Evolutionary conservation across 2,888 invertebrate species (phyloP), one percentile per base, ranked within the genome.

Genomic region (Onchidella celtica): DNA sequence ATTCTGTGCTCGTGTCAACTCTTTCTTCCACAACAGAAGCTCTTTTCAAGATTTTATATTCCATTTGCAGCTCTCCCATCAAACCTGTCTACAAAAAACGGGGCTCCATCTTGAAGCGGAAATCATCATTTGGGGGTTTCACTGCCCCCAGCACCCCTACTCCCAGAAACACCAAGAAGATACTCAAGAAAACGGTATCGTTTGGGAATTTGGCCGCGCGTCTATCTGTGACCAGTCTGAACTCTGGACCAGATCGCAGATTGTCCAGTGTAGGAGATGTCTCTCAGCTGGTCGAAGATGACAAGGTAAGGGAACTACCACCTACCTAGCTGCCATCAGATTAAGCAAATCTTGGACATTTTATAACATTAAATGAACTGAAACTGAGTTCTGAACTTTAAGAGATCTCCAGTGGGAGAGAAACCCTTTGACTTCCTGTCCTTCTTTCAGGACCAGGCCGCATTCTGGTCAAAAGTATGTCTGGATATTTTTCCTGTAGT

Each of bases 61-160:
- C n/a, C 27, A 36, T n/a, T 17, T 24, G 2, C 72, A 72, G 72
- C 3, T 72, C 72, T 24, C 72, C 72, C 1, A n/a, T 17, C 2
- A 72, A 72, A 27, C 27, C 72, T 11, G 34, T 66, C 11, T 14
- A 6, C 6, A 9, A 11, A 14, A 72, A 47, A 55, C 40, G 47
- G 3, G 72, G 72, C 3, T 47, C 47, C 47, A 72, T 72, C 72
- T 55, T 72, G 47, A 40, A 29, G 21, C 40, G 72, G 55, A 72
- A 72, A 21, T 72, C 72, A 2, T 72, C 72, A 24, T 72, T 72
- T 55, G 72, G 72, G 2, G 72, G 72, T 11, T 72, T 47, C 72
- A 72, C 72, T 2, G 72, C 72, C 9, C 72, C 72, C 2, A 47
- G 21, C 55, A 27, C 55, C 29, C 72, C 72, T 2, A 21, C 27